Percentiles rank a stretch among this genome's conserved stretches.
Conservation (phyloP, 2,888 invertebrate species). For the Ashinkailepas kermadecensis region DNA sequence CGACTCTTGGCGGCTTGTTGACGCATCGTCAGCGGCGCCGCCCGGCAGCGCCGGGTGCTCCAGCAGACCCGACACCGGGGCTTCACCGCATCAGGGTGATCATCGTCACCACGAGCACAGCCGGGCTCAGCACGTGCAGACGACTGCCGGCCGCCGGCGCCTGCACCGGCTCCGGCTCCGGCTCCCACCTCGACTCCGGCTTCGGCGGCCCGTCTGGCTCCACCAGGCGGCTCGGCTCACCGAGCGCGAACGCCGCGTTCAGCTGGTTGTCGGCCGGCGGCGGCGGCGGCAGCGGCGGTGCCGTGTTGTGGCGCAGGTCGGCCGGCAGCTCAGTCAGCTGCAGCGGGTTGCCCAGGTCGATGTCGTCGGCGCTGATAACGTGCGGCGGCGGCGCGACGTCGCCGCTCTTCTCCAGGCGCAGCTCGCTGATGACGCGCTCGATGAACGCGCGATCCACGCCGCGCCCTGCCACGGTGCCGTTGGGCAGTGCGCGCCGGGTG, state of each 20-base stretch:
- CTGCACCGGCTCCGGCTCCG: not conserved
- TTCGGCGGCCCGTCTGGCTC: not conserved
- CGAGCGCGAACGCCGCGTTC: not conserved
- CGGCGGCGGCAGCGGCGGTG: not conserved
- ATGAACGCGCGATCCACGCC: slow-evolving; percentile 2
- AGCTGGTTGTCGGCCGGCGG: not conserved
- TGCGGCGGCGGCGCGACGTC: not conserved
- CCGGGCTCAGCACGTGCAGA: not conserved
- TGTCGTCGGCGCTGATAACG: not conserved
- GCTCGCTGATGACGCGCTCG: not conserved
- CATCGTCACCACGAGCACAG: not conserved
- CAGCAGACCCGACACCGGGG: not conserved
- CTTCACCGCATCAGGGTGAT: not conserved
- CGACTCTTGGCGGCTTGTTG: no score
- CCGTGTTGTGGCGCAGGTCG: not conserved
- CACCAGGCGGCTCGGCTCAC: not conserved
- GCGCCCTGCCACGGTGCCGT: not conserved
- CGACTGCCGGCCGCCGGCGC: not conserved
- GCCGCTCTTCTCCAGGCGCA: not conserved
- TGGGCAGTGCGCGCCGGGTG: not conserved
- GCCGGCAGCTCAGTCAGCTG: not conserved
- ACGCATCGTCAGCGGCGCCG: no score
- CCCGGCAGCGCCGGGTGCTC: no score
- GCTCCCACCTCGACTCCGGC: no score
- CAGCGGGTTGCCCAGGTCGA: slow-evolving; percentile 14